Conservation (phyloP, 2,888 invertebrate species). For the Tribolium freemani region DNA sequence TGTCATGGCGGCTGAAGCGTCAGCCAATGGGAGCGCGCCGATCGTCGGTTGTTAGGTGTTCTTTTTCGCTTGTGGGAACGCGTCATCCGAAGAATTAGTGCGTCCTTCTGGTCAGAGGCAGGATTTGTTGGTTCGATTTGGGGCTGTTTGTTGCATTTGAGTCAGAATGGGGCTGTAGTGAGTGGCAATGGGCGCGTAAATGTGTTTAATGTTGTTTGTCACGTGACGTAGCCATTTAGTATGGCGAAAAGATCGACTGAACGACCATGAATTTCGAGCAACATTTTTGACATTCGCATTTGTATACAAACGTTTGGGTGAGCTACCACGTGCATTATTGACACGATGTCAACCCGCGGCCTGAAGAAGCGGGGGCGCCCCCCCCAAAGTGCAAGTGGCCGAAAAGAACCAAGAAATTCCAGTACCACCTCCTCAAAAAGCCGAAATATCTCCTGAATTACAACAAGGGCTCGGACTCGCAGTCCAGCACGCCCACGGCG, state of each 20-base stretch:
- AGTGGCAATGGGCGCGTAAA: conserved; percentile 57
- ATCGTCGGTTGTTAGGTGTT: conserved; percentile 76
- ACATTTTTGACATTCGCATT: conserved; percentile 81
- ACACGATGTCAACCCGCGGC: conserved; percentile 90
- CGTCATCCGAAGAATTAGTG: conserved; percentile 78
- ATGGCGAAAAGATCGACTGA: conserved; percentile 73
- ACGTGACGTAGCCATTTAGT: conserved; percentile 73
- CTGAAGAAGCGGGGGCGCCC: conserved; percentile 92
- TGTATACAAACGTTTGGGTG: conserved; percentile 82
- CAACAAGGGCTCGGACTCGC: conserved; percentile 78
- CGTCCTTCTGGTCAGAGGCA: conserved; percentile 72
- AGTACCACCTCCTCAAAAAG: conserved; percentile 90
- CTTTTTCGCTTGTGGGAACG: conserved; percentile 77
- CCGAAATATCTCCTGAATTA: conserved; percentile 88
- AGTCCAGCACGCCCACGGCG: conserved; percentile 83
- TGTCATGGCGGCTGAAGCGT: conserved; percentile 78
- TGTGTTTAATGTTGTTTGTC: conserved; percentile 69
- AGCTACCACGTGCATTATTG: conserved; percentile 80
- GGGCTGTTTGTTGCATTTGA: conserved; percentile 50
- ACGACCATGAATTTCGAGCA: conserved; percentile 72
- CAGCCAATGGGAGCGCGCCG: conserved; percentile 81
- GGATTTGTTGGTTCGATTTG: conserved; percentile 61
- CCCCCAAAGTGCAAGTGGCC: conserved; percentile 87
- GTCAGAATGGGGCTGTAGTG: conserved; percentile 57
- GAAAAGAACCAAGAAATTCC: conserved; percentile 89